Conservation (phyloP, 2,888 invertebrate species). For the Heteropelma amictum region DNA sequence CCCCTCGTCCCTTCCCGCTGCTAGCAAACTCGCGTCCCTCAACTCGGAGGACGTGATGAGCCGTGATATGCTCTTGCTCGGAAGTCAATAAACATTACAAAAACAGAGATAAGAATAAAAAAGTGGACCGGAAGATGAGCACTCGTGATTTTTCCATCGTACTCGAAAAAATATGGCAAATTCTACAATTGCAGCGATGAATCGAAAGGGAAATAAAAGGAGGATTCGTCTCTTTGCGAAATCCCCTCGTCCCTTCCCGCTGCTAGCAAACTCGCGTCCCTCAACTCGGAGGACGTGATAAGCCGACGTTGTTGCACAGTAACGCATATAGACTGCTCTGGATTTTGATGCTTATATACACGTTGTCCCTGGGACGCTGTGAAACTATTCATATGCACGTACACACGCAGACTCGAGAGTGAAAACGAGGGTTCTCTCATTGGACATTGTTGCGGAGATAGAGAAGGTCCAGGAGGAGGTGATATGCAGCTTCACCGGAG, state of each 20-base stretch:
- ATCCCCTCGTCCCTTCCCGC: neutral
- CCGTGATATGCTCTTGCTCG: no score
- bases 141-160: no score
- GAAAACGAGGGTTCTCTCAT: no score
- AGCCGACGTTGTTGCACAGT: constrained; percentile 47
- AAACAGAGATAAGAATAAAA: no score
- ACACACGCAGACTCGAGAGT: neutral
- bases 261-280: constrained; percentile 45
- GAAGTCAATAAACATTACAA: no score
- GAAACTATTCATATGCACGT: neutral
- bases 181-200: no score
- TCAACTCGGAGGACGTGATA: constrained; percentile 51
- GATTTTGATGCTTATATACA: constrained; percentile 44
- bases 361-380: neutral
- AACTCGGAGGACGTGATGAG: constrained; percentile 51
- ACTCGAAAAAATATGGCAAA: no score
- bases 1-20: neutral
- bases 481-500: neutral
- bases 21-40: constrained; percentile 48
- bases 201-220: no score
- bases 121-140: no score
- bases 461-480: neutral
- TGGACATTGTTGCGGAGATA: no score
- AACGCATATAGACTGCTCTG: constrained; percentile 13
- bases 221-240: no score